These are phyloP conservation scores for Drosophila robusta DNA, from an alignment of 2,888 invertebrate species.

Conservation along the genomic window DNA sequence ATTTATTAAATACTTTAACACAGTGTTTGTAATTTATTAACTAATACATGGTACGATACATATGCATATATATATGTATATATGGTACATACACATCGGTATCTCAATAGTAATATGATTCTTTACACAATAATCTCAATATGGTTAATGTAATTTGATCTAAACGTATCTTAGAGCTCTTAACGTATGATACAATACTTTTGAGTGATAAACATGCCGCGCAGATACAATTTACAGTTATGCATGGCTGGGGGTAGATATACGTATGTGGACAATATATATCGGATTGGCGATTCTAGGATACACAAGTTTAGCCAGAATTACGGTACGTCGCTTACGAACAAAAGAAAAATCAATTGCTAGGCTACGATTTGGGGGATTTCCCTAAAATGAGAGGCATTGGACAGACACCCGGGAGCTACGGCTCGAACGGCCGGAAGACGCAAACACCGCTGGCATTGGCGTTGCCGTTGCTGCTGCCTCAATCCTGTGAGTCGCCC, in stretches of 20 bases:
- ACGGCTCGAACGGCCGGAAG: conserved; percentile 79
- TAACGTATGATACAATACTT: conserved; percentile 63
- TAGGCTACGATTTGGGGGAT: conserved; percentile 32
- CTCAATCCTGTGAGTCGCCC: conserved; percentile 85
- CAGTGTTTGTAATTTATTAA: conserved; percentile 78
- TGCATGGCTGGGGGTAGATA: conserved; percentile 2
- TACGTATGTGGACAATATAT: conserved; percentile 23
- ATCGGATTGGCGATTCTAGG: conserved; percentile 5
- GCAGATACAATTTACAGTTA: conserved; percentile 39
- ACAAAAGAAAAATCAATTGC: conserved; percentile 39
- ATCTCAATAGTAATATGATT: conserved; percentile 52
- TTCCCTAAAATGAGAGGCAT: conserved; percentile 40
- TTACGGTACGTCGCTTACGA: conserved; percentile 29
- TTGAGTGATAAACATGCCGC: conserved; percentile 42
- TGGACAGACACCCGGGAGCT: conserved; percentile 20
- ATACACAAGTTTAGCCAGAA: conserved; percentile 23
- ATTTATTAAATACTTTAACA: conserved; percentile 81
- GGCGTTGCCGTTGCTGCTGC: conserved; percentile 49
- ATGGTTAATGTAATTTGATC: conserved; percentile 61
- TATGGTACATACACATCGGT: conserved; percentile 65
- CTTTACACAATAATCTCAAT: conserved; percentile 70
- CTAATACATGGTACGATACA: conserved; percentile 65
- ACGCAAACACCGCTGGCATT: conserved; percentile 55
- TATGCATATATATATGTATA: conserved; percentile 45
- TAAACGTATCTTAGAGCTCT: conserved; percentile 64